phyloP scores from a whole-genome alignment of 2,113 vertebrate species.

The Paralichthys olivaceus region DNA sequence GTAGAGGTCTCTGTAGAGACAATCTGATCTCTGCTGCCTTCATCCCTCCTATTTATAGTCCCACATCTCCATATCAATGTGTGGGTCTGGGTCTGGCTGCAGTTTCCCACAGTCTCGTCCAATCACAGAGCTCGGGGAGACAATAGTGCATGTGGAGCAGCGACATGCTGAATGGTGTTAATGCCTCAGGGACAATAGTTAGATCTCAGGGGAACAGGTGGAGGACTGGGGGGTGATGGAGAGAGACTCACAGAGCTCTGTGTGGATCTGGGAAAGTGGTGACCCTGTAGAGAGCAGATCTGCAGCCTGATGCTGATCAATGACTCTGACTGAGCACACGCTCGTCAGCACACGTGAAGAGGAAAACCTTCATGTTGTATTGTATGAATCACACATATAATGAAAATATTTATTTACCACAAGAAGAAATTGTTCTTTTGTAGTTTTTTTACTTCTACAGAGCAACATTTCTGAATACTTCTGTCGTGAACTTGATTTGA shows the following conservation, averaged over 20 bases:
- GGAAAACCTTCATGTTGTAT: no score
- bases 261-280: constrained; percentile 76
- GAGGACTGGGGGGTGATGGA: constrained; percentile 40
- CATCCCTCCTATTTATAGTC: constrained; percentile 78
- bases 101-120: constrained; percentile 78
- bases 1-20: constrained; percentile 69
- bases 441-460: neutral
- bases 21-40: constrained; percentile 67
- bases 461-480: neutral
- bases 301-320: constrained; percentile 46
- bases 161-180: constrained; percentile 34
- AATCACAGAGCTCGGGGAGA: constrained; percentile 65
- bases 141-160: no score
- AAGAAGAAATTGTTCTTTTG: no score
- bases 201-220: constrained; percentile 69
- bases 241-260: constrained; percentile 35
- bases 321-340: constrained; percentile 49
- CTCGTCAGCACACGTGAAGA: constrained; percentile 15
- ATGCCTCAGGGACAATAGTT: constrained; percentile 56
- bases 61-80: constrained; percentile 81
- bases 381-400: no score
- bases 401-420: neutral
- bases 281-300: constrained; percentile 56
- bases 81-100: constrained; percentile 70
- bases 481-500: no score